phyloP scores from a whole-genome alignment of 1,140 invertebrate genomes.

The Globodera ellingtonae region DNA sequence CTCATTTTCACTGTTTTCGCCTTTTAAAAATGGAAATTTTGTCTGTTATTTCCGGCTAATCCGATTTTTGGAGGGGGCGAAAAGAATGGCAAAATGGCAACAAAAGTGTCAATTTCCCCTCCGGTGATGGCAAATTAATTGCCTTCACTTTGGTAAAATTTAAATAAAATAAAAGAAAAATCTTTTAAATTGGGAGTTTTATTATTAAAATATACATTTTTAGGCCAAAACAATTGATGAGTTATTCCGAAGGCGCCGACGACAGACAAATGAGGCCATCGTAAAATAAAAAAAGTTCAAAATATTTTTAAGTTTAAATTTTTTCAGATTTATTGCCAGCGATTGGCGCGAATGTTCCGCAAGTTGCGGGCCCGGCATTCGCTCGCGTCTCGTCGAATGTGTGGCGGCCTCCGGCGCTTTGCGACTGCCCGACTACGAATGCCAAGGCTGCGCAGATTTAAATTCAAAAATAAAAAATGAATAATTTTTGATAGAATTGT shows the following conservation, averaged over 20 bases:
- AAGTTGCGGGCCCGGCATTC: conserved; percentile 73
- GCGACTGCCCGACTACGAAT: conserved; percentile 60
- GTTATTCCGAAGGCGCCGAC: not conserved
- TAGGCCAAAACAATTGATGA: not conserved
- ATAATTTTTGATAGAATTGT: conserved; percentile 7
- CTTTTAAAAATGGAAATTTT: not conserved
- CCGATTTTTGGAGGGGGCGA: no score
- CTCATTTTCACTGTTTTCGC: not conserved
- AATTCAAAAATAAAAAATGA: not conserved
- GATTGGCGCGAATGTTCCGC: conserved; percentile 81
- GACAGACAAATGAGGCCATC: not conserved
- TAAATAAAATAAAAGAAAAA: not conserved
- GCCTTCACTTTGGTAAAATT: no score
- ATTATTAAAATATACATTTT: not conserved
- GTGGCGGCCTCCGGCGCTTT: conserved; percentile 62
- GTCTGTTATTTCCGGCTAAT: no score
- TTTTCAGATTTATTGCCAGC: conserved; percentile 68
- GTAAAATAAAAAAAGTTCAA: not conserved
- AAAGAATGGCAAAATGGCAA: no score
- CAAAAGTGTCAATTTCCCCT: no score
- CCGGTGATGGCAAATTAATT: no score
- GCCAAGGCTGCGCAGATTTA: conserved; percentile 44
- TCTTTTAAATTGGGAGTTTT: not conserved
- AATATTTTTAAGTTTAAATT: conserved; percentile 11
- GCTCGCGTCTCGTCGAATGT: conserved; percentile 76